Base-by-base conservation (phyloP, 2,888 invertebrate genomes). In the Heteromurus nitidus region DNA sequence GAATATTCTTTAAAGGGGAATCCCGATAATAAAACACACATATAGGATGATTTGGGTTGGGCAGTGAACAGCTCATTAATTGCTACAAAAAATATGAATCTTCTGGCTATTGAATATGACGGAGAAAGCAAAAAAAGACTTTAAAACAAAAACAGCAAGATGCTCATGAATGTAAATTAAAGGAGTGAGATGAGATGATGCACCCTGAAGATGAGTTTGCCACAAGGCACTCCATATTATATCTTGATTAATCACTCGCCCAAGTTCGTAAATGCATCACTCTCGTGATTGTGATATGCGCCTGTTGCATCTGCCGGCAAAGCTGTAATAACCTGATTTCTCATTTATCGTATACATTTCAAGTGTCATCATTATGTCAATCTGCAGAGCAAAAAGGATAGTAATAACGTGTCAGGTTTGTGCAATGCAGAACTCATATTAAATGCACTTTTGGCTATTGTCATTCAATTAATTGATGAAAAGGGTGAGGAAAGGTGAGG, bases 401-500 rank as follows among this genome's bases (percentile, higher is more conserved):
- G 16, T 75, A 67, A 75, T 75, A 75, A 73, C 44, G 44, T 58
- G 42, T 44, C 42, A 28, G 36, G 18, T 3, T 64, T 26, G 5
- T 9, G 11, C 3, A 42, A 24, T 55, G 55, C 16, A 7, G 5
- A n/a, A n/a, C 50, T 22, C n/a, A 55, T 3, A 24, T 7, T 22
- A 24, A 22, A 3, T 9, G 55, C 20, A 55, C 20, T 42, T 62
- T 64, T 65, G 47, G 60, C 60, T 44, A 18, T 73, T 73, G 72
- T 72, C 47, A 60, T 73, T 74, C 65, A 74, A 74, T 74, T 65
- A 74, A 74, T 74, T 65, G 53, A 36, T 7, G 28, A n/a, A 53
- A 62, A 30, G 44, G 31, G 74, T 74, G 65, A 36, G 13, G 74
- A 74, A 31, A 74, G 65, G 36, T 64, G 73, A 65, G 42, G 55